Conservation (phyloP, 1,140 invertebrate genomes). For the Procambarus clarkii region DNA sequence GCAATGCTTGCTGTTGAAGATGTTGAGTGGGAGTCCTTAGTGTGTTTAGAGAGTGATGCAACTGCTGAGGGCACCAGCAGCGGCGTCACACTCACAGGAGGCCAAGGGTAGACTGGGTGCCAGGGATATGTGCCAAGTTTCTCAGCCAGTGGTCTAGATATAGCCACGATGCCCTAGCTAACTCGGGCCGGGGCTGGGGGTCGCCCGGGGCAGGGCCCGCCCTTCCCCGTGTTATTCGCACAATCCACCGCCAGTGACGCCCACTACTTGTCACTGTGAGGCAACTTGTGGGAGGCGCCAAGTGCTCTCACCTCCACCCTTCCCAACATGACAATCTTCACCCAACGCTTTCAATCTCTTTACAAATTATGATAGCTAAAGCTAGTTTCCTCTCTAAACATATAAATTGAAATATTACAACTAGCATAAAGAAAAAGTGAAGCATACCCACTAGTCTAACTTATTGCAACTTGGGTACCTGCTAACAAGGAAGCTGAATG, state of each 20-base stretch:
- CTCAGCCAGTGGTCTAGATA: conserved; percentile 29
- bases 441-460: too few species aligned
- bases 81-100: conserved; percentile 18
- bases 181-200: neutral
- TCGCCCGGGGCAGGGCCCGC: neutral
- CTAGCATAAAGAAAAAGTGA: too few species aligned
- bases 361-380: too few species aligned
- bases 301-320: neutral
- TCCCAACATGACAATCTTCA: too few species aligned
- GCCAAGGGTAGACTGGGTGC: conserved; percentile 25
- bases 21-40: neutral
- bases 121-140: conserved; percentile 40
- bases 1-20: neutral
- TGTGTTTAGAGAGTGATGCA: conserved; percentile 28
- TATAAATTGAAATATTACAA: too few species aligned
- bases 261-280: too few species aligned
- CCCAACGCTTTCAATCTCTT: too few species aligned
- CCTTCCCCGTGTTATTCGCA: neutral
- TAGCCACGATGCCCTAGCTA: conserved; percentile 28
- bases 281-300: neutral
- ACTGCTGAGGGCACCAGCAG: conserved; percentile 6
- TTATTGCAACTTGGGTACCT: too few species aligned
- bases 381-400: too few species aligned
- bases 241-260: too few species aligned
- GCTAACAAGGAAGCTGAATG: too few species aligned